Base-by-base conservation (phyloP, 2,888 invertebrate species). In the Nomada lathburiana region DNA sequence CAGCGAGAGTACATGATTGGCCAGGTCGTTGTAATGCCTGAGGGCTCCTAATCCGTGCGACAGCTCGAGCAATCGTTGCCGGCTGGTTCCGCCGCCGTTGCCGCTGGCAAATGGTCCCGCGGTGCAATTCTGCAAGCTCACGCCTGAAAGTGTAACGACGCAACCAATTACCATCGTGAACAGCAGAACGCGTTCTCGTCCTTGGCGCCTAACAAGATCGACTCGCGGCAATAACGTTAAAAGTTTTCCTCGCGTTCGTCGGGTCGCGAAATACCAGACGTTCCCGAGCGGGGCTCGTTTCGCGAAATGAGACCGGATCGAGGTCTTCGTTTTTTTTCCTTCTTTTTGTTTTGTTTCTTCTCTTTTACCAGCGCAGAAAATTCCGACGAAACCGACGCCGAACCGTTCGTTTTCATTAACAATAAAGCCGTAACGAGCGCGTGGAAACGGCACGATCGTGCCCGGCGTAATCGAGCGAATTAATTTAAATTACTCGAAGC, bases 1-100 rank as follows among this genome's bases (percentile, higher is more conserved):
- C 73, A 94, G 86, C 80, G 97, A 97, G 75, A 98, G 95, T 95
- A 98, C 97, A 92, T 98, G 98, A 92, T 98, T 97, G 7, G 98
- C 98, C 92, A 98, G 95, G 94, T 98, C 98, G 93, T 93, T 94
- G 90, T 98, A 98, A 92, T 98, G 98, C 87, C 98, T 95, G 88
- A 98, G 95, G 71, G 94, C 94, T 10, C 87, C 98, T 96, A 94
- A 97, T 95, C 94, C 98, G 95, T 95, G 95, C 59, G 97, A 97
- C 87, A 98, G 94, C 93, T 98, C 98, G 90, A 98, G 94, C 9
- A 98, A 95, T 83, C 98, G 95, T 94, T 97, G 97, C 92, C 97
- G 97, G 1, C 97, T 97, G 26, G 91, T 86, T 68, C 92, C 92
- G 62, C 91, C 91, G 87, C 90, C 91, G 79, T 91, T 92, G 62